Evolutionary conservation across 2,797 vertebrate species (phyloP), one percentile per base, ranked within the genome.

Genomic region (Pseudochromis fuscus): DNA sequence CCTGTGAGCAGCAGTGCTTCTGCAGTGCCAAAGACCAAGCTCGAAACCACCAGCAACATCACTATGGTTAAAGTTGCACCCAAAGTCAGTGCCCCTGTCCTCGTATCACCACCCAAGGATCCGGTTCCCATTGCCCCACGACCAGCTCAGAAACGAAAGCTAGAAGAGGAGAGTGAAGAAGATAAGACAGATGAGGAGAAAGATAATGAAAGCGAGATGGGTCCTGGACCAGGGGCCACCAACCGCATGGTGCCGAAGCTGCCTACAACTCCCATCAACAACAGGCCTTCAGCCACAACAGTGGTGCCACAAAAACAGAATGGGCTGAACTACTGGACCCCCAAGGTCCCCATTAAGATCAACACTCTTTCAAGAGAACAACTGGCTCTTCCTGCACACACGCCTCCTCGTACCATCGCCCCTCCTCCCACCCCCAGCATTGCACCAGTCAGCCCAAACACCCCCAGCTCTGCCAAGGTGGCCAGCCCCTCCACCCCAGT

Each of bases 301-400:
- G 76, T 72, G 24, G 67, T 87, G 42, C 75, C 92, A 57, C 94
- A 93, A 52, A 95, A 95, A 87, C 93, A 93, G 57, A 94, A 94
- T 5, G 94, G 94, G 56, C 83, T 95, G 18, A 95, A 92, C 80
- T 94, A 92, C 70, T 95, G 92, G 93, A 89, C 92, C 62, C 76
- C 92, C 7, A 94, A 95, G 83, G 84, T 90, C 51, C 91, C 92
- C 15, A 94, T 95, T 49, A 95, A 94, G 80, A 95, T 95, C 69
- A 95, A 95, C 87, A 94, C 94, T 10, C 76, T 94, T 4, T 93
- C 94, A 7, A 95, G 95, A 60, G 96, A 96, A 89, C 95, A 96
- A 82, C 91, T 97, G 81, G 94, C 93, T 74, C 94, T 96, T 67
- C 89, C 93, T 65, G 89, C 91, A 57, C 94, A 91, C 87, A 89